A percentile compares a stretch with the other conserved stretches of the same genome.
phyloP scores from a whole-genome alignment of 2,888 invertebrate genomes.

The Hyles lineata region DNA sequence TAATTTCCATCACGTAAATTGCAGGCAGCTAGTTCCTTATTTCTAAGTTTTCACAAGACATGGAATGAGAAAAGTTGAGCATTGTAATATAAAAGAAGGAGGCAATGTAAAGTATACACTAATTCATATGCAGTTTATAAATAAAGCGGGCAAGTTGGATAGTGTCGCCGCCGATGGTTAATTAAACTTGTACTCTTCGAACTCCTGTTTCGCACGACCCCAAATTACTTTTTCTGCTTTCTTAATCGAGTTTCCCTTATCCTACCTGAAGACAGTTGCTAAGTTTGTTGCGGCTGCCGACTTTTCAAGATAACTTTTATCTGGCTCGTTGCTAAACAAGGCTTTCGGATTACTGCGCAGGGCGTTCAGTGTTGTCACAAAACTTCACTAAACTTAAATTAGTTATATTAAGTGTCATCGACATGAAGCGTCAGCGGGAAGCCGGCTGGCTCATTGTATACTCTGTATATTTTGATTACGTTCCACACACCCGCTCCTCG shows the following conservation, averaged over 20 bases:
- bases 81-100: background rate
- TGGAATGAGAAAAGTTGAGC: no score
- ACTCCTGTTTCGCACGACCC: slow-evolving; percentile 54
- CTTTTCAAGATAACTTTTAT: slow-evolving; percentile 71
- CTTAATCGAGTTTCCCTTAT: slow-evolving; percentile 76
- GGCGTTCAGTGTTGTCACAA: slow-evolving; percentile 56
- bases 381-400: slow-evolving; percentile 66
- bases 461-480: background rate
- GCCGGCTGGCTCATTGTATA: slow-evolving; percentile 26
- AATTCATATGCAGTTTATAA: slow-evolving; percentile 23
- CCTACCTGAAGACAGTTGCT: slow-evolving; percentile 72
- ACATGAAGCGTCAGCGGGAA: slow-evolving; percentile 39
- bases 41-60: no score
- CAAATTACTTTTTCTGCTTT: slow-evolving; percentile 72
- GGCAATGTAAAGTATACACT: background rate
- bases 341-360: slow-evolving; percentile 64
- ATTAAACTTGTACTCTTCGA: slow-evolving; percentile 59
- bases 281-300: slow-evolving; percentile 71
- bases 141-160: slow-evolving; percentile 15
- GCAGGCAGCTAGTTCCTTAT: no score
- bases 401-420: slow-evolving; percentile 59
- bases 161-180: slow-evolving; percentile 45
- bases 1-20: no score
- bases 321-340: slow-evolving; percentile 65
- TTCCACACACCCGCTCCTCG: background rate